Evolutionary conservation across 2,888 invertebrate genomes (phyloP).

Genomic region (Lycophotia porphyrea): DNA sequence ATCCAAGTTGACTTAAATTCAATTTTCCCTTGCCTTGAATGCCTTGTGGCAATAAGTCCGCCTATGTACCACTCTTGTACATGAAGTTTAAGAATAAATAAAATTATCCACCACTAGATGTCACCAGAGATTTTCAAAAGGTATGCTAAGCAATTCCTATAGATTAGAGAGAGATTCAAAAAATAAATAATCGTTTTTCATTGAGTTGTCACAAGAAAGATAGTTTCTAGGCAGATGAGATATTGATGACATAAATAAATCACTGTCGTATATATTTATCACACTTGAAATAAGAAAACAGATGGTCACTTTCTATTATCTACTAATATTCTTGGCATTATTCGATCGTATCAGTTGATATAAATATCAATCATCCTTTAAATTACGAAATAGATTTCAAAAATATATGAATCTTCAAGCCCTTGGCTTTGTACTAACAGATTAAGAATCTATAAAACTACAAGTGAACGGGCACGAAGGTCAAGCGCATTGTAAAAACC

Average conservation of each 20-base stretch:
- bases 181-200: slow-evolving; percentile 16
- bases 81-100: too few relatives aligned
- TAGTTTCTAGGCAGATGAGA: slow-evolving; percentile 25
- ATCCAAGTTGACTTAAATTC: not conserved
- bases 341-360: not conserved
- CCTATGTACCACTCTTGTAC: too few relatives aligned
- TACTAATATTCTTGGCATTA: slow-evolving; percentile 24
- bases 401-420: slow-evolving; percentile 5
- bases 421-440: slow-evolving; percentile 25
- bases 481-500: slow-evolving; percentile 75
- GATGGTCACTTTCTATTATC: slow-evolving; percentile 44
- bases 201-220: not conserved
- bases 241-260: slow-evolving; percentile 48
- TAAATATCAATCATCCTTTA: slow-evolving; percentile 8
- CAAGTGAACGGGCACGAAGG: slow-evolving; percentile 81
- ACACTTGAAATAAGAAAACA: slow-evolving; percentile 23
- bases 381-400: not conserved
- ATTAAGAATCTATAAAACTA: slow-evolving; percentile 69
- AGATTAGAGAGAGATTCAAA: not conserved
- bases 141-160: not conserved
- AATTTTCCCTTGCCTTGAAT: too few relatives aligned
- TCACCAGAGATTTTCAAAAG: not conserved
- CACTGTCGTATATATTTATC: slow-evolving; percentile 31
- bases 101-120: too few relatives aligned
- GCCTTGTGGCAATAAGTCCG: too few relatives aligned